Evolutionary conservation across 2,797 vertebrate species (phyloP).

Genomic region (Morelia viridis): DNA sequence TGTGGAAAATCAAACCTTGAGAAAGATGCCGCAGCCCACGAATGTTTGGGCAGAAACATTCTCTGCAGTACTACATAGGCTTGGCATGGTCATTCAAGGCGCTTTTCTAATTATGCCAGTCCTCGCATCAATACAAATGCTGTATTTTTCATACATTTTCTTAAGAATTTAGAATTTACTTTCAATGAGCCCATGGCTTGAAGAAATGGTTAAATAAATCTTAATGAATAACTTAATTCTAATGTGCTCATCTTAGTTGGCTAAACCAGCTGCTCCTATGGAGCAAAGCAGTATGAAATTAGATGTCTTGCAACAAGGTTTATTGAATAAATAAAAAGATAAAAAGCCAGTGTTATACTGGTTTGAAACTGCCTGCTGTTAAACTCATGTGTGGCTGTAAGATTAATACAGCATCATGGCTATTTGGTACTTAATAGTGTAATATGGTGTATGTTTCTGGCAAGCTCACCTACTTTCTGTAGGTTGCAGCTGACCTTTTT

Average conservation of each 20-base stretch:
- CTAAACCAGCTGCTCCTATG: slow-evolving; percentile 1
- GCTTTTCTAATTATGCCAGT: neutral
- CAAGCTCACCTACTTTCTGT: neutral
- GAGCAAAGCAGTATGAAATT: neutral
- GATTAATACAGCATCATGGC: neutral
- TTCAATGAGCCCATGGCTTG: neutral
- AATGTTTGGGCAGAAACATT: neutral
- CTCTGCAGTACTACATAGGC: neutral
- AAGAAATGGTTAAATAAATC: neutral
- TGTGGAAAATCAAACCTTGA: slow-evolving; percentile 98
- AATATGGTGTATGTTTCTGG: neutral
- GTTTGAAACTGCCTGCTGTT: neutral
- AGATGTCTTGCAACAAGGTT: neutral
- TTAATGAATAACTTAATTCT: neutral
- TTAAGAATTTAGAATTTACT: neutral
- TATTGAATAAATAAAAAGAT: neutral
- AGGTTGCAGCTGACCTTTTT: neutral
- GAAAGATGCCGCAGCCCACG: slow-evolving; percentile 31
- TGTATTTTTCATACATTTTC: slow-evolving; percentile 41
- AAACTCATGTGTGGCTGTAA: neutral
- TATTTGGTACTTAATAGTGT: neutral
- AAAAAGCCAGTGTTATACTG: neutral
- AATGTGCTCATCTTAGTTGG: slow-evolving; percentile 4
- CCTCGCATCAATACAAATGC: neutral
- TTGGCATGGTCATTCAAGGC: slow-evolving; percentile 24